These are phyloP conservation scores for Tachina fera DNA, from an alignment of 2,888 invertebrate genomes.

Conservation along the genomic window DNA sequence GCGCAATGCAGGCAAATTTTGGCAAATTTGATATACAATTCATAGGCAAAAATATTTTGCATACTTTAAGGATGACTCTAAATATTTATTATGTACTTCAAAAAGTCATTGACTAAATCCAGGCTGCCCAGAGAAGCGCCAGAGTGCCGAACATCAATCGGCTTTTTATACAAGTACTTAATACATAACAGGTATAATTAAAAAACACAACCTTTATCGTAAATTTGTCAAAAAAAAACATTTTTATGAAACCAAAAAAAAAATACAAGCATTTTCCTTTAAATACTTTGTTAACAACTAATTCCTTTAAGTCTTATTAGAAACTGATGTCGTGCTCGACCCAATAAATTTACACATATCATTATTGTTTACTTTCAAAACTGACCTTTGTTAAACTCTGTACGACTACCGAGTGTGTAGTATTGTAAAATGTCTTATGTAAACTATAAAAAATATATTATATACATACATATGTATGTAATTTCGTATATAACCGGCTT, in stretches of 20 bases:
- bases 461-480: neutral
- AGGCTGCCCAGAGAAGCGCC: too few species aligned
- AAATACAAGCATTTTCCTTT: constrained; percentile 39
- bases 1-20: too few species aligned
- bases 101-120: too few species aligned
- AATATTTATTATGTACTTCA: too few species aligned
- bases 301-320: neutral
- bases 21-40: too few species aligned
- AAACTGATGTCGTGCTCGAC: neutral
- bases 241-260: constrained; percentile 18
- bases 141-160: too few species aligned
- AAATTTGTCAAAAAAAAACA: too few species aligned
- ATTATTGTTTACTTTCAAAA: constrained; percentile 9
- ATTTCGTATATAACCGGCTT: constrained; percentile 49
- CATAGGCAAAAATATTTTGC: too few species aligned
- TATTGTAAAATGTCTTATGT: neutral
- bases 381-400: constrained; percentile 42
- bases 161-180: too few species aligned
- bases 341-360: constrained; percentile 1
- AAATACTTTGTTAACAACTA: neutral
- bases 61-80: too few species aligned
- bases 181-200: too few species aligned
- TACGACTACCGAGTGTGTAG: neutral
- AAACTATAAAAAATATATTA: neutral
- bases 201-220: too few species aligned